phyloP scores from a whole-genome alignment of 2,113 vertebrate genomes.

The Prinia subflava region DNA sequence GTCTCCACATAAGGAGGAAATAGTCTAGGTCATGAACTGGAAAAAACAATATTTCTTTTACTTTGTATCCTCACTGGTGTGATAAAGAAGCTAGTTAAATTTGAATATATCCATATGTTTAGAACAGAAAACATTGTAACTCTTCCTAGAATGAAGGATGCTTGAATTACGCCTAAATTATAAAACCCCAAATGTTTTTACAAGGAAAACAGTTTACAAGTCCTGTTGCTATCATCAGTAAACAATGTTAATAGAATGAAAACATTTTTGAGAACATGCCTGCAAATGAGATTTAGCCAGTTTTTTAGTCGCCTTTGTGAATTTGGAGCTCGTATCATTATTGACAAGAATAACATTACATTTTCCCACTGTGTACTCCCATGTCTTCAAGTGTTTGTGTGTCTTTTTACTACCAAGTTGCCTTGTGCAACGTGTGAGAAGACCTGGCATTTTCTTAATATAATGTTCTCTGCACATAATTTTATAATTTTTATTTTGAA shows the following conservation, averaged over 20 bases:
- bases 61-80: background rate
- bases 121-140: background rate
- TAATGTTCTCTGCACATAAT: background rate
- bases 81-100: slow-evolving; percentile 1
- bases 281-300: background rate
- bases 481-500: background rate
- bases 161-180: background rate
- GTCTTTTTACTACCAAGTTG: background rate
- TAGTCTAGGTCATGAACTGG: slow-evolving; percentile 1
- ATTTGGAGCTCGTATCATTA: background rate
- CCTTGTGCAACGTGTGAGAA: background rate
- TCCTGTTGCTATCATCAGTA: background rate
- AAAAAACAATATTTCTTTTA: slow-evolving; percentile 6
- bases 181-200: background rate
- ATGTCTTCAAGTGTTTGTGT: background rate
- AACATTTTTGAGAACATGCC: background rate
- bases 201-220: background rate
- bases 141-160: background rate
- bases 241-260: background rate
- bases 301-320: background rate
- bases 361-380: accelerated
- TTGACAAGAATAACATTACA: background rate
- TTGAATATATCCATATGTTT: background rate
- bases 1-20: background rate
- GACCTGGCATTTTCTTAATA: background rate